Percentiles rank a stretch among this genome's conserved stretches.
Evolutionary conservation across 2,888 invertebrate species (phyloP).

Genomic region (Lobophora halterata): DNA sequence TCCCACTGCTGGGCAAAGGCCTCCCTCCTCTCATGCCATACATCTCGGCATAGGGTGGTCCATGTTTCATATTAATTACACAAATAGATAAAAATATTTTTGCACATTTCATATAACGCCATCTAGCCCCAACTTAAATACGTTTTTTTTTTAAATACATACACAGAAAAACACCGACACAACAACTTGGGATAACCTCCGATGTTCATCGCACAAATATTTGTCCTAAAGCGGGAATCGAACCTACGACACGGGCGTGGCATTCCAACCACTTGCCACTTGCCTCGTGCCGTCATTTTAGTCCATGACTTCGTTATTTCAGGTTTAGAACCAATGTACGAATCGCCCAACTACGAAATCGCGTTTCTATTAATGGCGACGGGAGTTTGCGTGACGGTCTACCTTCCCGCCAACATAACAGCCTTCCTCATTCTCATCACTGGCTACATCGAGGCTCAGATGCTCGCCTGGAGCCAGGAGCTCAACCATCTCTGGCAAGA

Average conservation of each 20-base stretch:
- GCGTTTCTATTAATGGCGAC: constrained; percentile 31
- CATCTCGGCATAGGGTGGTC: too few species aligned
- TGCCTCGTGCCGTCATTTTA: neutral
- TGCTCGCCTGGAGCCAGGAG: constrained; percentile 50
- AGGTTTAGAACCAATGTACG: constrained; percentile 55
- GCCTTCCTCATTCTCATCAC: constrained; percentile 46
- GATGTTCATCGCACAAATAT: too few species aligned
- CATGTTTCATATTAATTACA: too few species aligned
- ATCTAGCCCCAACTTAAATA: too few species aligned
- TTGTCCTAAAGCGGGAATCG: too few species aligned
- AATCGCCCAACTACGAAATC: constrained; percentile 55
- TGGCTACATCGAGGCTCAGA: constrained; percentile 57
- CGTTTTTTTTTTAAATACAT: too few species aligned
- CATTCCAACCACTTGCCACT: too few species aligned
- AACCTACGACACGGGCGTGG: too few species aligned
- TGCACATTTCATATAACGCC: too few species aligned
- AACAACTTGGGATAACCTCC: neutral
- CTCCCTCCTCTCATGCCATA: too few species aligned
- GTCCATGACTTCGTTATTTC: constrained; percentile 8
- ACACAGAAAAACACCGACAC: neutral
- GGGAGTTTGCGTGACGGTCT: constrained; percentile 38
- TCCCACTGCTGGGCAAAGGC: too few species aligned
- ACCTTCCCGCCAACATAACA: constrained; percentile 44
- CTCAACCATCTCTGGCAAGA: constrained; percentile 48
- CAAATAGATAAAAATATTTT: too few species aligned